These are phyloP conservation scores for Rhinichthys osculus DNA, from an alignment of 2,797 vertebrate species.

Conservation along the genomic window DNA sequence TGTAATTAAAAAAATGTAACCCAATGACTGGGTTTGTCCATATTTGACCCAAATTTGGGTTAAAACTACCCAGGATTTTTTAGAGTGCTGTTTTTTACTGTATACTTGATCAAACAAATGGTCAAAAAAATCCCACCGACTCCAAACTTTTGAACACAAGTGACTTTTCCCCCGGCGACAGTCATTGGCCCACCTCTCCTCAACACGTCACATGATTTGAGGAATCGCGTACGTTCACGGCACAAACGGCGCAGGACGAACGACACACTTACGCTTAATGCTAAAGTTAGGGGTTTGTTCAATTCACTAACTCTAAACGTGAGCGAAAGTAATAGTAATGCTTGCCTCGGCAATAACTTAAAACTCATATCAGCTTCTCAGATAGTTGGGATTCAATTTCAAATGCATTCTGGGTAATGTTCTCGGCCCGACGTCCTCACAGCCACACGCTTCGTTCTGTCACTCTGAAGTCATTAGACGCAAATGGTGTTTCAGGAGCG, in stretches of 20 bases:
- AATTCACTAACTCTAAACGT: constrained; percentile 14
- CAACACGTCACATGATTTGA: not conserved
- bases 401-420: constrained; percentile 38
- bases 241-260: not conserved
- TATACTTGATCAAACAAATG: not conserved
- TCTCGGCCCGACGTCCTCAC: constrained; percentile 23
- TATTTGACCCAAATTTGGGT: too few species aligned
- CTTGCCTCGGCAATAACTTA: constrained; percentile 3
- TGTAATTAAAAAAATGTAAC: too few species aligned
- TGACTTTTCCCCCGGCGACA: not conserved
- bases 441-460: constrained; percentile 10
- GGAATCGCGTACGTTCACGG: not conserved
- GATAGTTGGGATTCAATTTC: constrained; percentile 22
- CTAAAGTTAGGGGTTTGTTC: not conserved
- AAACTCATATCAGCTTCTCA: not conserved
- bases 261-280: not conserved
- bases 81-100: not conserved
- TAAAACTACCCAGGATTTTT: too few species aligned
- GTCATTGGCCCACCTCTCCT: not conserved
- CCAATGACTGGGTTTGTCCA: too few species aligned
- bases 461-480: constrained; percentile 52
- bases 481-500: constrained; percentile 52
- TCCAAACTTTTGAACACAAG: not conserved
- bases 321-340: constrained; percentile 2
- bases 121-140: not conserved